Evolutionary conservation across 2,888 invertebrate genomes (phyloP).

Genomic region (Drosophila basisetae): DNA sequence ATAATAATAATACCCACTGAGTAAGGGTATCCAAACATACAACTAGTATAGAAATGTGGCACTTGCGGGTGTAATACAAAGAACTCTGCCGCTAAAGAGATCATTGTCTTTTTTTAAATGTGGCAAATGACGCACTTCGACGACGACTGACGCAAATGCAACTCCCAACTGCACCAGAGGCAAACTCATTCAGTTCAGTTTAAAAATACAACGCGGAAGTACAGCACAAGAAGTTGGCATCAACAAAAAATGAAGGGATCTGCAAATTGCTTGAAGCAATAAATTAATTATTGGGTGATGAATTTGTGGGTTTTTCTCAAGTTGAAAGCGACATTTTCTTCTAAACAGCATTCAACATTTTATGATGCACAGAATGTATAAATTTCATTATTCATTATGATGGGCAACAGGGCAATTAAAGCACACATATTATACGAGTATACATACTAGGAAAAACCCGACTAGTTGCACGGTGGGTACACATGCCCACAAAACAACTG

Average conservation of each 20-base stretch:
- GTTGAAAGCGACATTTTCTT: slow-evolving; percentile 21
- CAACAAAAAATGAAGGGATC: slow-evolving; percentile 12
- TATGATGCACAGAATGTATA: slow-evolving; percentile 18
- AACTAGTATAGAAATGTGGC: not conserved
- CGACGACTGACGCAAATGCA: slow-evolving; percentile 68
- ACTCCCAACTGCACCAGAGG: slow-evolving; percentile 56
- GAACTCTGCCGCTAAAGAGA: slow-evolving; percentile 22
- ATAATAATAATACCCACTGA: not conserved
- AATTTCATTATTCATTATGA: slow-evolving; percentile 26
- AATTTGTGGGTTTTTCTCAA: slow-evolving; percentile 36
- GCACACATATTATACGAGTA: slow-evolving; percentile 9
- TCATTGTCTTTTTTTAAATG: slow-evolving; percentile 27
- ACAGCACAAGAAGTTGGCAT: slow-evolving; percentile 16
- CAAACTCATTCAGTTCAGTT: slow-evolving; percentile 10
- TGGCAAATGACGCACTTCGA: slow-evolving; percentile 67
- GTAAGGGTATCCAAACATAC: not conserved
- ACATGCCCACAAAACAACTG: slow-evolving; percentile 28
- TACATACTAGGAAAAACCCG: slow-evolving; percentile 33
- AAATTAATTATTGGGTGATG: slow-evolving; percentile 25
- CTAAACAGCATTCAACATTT: slow-evolving; percentile 21
- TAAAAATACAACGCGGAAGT: slow-evolving; percentile 67
- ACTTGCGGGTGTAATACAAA: slow-evolving; percentile 28
- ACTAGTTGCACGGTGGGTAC: slow-evolving; percentile 25
- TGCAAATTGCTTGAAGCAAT: slow-evolving; percentile 10
- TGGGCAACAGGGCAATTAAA: slow-evolving; percentile 40